Base-by-base conservation (phyloP, 2,113 vertebrate genomes). In the Anguilla japonica region DNA sequence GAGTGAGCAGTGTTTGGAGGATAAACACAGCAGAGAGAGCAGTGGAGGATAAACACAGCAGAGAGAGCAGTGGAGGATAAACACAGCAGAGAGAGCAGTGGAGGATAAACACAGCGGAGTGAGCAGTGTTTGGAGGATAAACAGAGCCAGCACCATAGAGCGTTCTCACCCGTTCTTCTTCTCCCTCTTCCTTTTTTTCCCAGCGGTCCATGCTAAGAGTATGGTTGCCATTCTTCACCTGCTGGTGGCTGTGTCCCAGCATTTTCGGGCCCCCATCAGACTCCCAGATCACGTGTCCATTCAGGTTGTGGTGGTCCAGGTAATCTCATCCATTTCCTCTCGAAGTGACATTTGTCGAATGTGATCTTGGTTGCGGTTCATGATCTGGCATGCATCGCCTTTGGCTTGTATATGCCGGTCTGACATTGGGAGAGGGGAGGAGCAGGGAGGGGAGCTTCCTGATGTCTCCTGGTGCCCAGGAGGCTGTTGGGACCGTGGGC, bases 291-390 rank as follows among this genome's bases (percentile, higher is more conserved):
- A 99, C 0, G 98, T 99, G 91, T 98, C 98, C 22, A 97, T 99
- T 92, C 98, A 98, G 90, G 97, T 99, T 9, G 98, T 99, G 41
- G 98, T 99, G 82, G 98, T 99, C 88, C 98, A 99, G 98, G 98
- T 99, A 95, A 34, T 79, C 40, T 20, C 16, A 16, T 40, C 39
- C 5, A 41, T 46, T 22, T 34, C 2, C 46, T 50, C 3, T 84
- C 15, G 20, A 83, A 8, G 43, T 46, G 22, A 5, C 53, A 43
- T 75, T n/a, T 84, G 41, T 41, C 14, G 71, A 41, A 13, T 41
- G 9, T 7, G 56, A 83, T 83, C 11, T 83, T 40, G 46, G 29
- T 18, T 1, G 8, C 57, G 20, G 20, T 57, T 9, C 8, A 13
- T 56, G 15, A 50, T 15, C 0, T 83, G 13, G 22, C 20, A 22